These are phyloP conservation scores for Ranitomeya variabilis DNA, from an alignment of 2,113 vertebrate genomes.

Conservation along the genomic window DNA sequence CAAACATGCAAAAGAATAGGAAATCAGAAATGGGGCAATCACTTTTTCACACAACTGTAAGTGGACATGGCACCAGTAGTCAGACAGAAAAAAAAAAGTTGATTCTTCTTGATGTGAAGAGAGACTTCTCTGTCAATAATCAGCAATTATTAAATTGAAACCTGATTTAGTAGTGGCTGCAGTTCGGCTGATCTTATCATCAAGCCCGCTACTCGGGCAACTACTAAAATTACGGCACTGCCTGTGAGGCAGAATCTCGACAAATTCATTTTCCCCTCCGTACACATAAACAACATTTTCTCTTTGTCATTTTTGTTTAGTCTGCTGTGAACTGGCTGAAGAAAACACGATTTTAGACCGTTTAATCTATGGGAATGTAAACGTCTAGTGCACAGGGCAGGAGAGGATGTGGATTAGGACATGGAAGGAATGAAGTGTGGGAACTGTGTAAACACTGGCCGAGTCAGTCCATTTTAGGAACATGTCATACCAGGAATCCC, in stretches of 20 bases:
- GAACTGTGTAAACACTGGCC: conserved; percentile 29
- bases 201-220: not conserved
- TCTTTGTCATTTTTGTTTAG: conserved; percentile 42
- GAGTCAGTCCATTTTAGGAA: conserved; percentile 35
- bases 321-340: conserved; percentile 13
- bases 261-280: not conserved
- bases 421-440: conserved; percentile 29
- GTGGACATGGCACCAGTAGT: not conserved
- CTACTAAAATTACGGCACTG: not conserved
- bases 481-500: not conserved
- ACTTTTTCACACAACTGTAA: not conserved
- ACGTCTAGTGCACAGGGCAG: not conserved
- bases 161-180: not conserved
- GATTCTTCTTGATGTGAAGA: not conserved
- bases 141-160: not conserved
- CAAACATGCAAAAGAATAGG: too few species aligned
- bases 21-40: too few species aligned
- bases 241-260: not conserved
- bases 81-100: not conserved
- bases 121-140: too few species aligned
- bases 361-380: conserved; percentile 19
- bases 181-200: not conserved
- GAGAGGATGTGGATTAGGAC: conserved; percentile 28
- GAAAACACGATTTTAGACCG: not conserved
- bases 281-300: conserved; percentile 12